Base-by-base conservation (phyloP, 2,797 vertebrate genomes). In the Coreius guichenoti region DNA sequence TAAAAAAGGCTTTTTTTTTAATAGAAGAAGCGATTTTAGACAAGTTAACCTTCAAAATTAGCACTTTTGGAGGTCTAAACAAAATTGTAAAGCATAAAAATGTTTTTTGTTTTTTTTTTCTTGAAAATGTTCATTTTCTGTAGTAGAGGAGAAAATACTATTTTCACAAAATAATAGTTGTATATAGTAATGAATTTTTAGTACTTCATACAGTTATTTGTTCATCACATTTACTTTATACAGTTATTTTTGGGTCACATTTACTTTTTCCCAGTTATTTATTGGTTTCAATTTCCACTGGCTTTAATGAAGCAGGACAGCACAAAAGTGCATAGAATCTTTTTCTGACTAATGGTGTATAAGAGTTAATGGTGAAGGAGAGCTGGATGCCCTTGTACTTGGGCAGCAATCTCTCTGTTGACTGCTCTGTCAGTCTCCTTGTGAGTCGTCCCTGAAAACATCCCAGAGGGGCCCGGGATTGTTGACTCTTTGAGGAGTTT, bases 341-440 rank as follows among this genome's bases (percentile, higher is more conserved):
- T 82, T 58, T 31, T 72, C 51, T 82, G 49, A 82, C 51, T 61
- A 73, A 74, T 63, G 51, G 36, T 29, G 54, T 29, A 12, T 58
- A 23, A 39, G 51, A 72, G 51, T 17, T 58, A 72, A 58, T 58
- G 56, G 54, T 69, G 49, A 17, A 19, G 74, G 33, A 87, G 47
- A 65, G 33, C 43, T 65, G 45, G 80, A 39, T 76, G 70, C 49
- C 76, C 81, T 77, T 86, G 76, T 83, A 29, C 77, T 51, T 21
- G 6, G 77, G 76, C 54, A 39, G 31, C 65, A 56, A 7, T 78
- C 69, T 73, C 61, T 69, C 67, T 84, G 23, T 61, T 81, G 45
- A 81, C n/a, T 81, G 54, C 83, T 58, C 78, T 73, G 63, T 87
- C 88, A 75, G 56, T 75, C 83, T 86, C 80, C 80, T 83, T 83